These are phyloP conservation scores for Gymnogyps californianus DNA, from an alignment of 2,113 vertebrate species.

Conservation along the genomic window DNA sequence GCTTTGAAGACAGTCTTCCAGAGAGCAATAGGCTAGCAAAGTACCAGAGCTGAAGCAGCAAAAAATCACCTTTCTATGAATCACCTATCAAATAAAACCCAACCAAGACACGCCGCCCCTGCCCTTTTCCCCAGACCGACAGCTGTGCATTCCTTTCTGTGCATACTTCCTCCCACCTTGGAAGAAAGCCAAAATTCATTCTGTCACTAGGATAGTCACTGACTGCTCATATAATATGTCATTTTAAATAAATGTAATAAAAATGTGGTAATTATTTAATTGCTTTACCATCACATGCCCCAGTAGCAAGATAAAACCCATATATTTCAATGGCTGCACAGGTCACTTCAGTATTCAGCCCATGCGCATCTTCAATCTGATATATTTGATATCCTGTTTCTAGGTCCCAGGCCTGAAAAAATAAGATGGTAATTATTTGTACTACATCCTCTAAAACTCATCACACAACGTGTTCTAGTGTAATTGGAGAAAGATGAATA, in stretches of 20 bases:
- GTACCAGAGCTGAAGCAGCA: not conserved
- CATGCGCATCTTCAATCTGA: constrained; percentile 70
- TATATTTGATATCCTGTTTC: constrained; percentile 73
- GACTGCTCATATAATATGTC: not conserved
- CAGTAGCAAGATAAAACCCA: constrained; percentile 70
- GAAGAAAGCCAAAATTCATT: not conserved
- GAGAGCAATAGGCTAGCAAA: not conserved
- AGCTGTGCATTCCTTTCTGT: not conserved
- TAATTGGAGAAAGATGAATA: not conserved
- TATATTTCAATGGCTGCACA: constrained; percentile 61
- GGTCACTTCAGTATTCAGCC: constrained; percentile 65
- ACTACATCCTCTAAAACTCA: not conserved
- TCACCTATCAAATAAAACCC: not conserved
- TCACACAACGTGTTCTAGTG: not conserved
- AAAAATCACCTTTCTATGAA: not conserved
- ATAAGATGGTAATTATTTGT: not conserved
- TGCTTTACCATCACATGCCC: constrained; percentile 71
- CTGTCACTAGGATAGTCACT: not conserved
- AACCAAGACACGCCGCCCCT: fast-evolving
- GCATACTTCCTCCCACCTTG: not conserved
- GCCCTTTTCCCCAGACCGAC: not conserved
- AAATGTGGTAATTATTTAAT: not conserved
- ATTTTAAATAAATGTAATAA: not conserved
- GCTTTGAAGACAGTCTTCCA: not conserved
- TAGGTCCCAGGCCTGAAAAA: constrained; percentile 74